Evolutionary conservation across 2,888 invertebrate species (phyloP), one percentile per base, ranked within the genome.

Genomic region (Dascillus cervinus): DNA sequence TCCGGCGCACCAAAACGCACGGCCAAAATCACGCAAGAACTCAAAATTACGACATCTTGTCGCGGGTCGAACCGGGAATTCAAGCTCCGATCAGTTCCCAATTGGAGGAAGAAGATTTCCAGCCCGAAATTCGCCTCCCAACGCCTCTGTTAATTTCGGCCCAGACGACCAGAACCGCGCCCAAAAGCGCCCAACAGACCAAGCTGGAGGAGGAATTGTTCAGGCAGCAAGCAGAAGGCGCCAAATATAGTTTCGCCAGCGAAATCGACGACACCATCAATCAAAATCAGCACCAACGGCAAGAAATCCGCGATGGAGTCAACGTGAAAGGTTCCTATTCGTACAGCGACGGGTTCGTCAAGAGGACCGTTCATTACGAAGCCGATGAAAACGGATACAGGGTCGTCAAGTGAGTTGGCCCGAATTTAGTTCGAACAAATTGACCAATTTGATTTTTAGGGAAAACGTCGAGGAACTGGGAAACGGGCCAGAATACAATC

Each of bases 351-450:
- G 75, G 76, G 1, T 73, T 55, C 43, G 67, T 65, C 37, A 59
- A 58, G 42, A 64, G 72, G 10, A 71, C 65, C 0, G 70, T 74
- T 1, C 55, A 64, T 36, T 76, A 76, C 47, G 65, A 65, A 38
- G 75, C 75, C 43, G 75, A 75, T 53, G 70, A 73, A 39, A 65
- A 71, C 34, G 76, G 75, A 37, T 76, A 71, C 54, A 60, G 73
- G 44, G 66, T 76, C 14, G 54, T 70, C 5, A 69, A 67, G 69
- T 69, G 50, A 63, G 61, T 58, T 28, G 1, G 23, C 11, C 2
- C 10, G n/a, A 28, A n/a, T n/a, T n/a, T n/a, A n/a, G n/a, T n/a
- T n/a, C n/a, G n/a, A n/a, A n/a, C n/a, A n/a, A n/a, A n/a, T n/a
- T n/a, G n/a, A n/a, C n/a, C n/a, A n/a, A n/a, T 17, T 13, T 13